These are phyloP conservation scores for Centropus bengalensis DNA, from an alignment of 2,113 vertebrate species.

Conservation along the genomic window DNA sequence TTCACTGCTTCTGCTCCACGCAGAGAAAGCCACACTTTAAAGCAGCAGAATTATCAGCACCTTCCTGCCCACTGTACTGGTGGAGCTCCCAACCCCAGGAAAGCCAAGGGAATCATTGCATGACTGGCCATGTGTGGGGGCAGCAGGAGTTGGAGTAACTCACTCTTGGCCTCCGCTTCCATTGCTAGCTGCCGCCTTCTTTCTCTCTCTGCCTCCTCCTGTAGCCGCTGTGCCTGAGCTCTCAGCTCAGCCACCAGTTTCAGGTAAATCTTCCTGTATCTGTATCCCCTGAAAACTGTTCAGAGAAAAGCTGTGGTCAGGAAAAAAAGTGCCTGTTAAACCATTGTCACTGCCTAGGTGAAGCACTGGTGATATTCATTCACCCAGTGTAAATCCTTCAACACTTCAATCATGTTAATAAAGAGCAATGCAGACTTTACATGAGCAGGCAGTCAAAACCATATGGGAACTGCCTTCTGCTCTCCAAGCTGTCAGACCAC, in stretches of 20 bases:
- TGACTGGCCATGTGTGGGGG: accelerated
- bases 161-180: conserved; percentile 50
- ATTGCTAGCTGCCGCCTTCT: conserved; percentile 1
- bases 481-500: neutral
- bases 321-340: neutral
- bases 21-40: neutral
- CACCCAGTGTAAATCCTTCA: neutral
- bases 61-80: accelerated
- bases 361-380: neutral
- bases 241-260: conserved; percentile 59
- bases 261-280: conserved; percentile 52
- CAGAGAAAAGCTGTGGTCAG: neutral
- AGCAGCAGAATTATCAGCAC: accelerated
- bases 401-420: neutral
- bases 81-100: neutral
- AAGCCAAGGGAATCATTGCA: neutral
- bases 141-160: conserved; percentile 16
- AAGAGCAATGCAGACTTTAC: neutral
- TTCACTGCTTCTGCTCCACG: neutral
- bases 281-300: conserved; percentile 63
- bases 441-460: neutral
- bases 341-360: neutral
- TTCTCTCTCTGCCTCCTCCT: conserved; percentile 60
- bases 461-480: neutral
- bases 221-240: neutral